A percentile compares a stretch with the other conserved stretches of the same genome.
Evolutionary conservation across 2,888 invertebrate species (phyloP).

Genomic region (Ophraella communa): DNA sequence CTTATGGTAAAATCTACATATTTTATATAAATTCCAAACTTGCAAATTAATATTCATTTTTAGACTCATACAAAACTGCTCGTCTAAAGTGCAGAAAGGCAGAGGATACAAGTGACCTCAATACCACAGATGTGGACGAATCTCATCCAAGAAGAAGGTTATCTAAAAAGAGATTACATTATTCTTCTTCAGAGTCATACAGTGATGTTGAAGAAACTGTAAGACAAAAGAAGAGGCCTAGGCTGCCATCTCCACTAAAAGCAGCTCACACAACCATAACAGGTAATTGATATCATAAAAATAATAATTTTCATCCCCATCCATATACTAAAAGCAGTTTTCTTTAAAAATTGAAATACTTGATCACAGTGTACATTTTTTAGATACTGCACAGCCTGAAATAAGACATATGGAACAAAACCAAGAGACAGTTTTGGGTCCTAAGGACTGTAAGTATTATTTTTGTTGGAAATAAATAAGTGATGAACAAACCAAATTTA

Average conservation of each 20-base stretch:
- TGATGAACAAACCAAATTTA: neutral
- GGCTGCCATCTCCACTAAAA: neutral
- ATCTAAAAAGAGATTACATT: neutral
- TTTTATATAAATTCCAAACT: too few relatives aligned
- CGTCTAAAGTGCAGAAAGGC: too few relatives aligned
- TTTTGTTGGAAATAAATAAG: neutral
- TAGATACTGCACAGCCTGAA: neutral
- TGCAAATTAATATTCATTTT: too few relatives aligned
- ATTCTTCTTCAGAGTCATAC: neutral
- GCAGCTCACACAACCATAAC: neutral
- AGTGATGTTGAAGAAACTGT: neutral
- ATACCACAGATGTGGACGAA: too few relatives aligned
- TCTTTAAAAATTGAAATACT: neutral
- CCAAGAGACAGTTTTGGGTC: neutral
- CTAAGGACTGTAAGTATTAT: neutral
- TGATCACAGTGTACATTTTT: neutral
- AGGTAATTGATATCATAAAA: neutral
- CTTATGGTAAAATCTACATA: too few relatives aligned
- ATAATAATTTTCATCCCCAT: neutral
- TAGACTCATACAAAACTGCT: too few relatives aligned
- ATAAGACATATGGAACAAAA: neutral
- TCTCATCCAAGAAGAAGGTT: neutral
- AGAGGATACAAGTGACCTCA: too few relatives aligned
- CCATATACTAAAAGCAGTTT: neutral
- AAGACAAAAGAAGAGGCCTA: neutral